Evolutionary conservation across 1,140 invertebrate genomes (phyloP).

Genomic region (Diploscapter pachys): DNA sequence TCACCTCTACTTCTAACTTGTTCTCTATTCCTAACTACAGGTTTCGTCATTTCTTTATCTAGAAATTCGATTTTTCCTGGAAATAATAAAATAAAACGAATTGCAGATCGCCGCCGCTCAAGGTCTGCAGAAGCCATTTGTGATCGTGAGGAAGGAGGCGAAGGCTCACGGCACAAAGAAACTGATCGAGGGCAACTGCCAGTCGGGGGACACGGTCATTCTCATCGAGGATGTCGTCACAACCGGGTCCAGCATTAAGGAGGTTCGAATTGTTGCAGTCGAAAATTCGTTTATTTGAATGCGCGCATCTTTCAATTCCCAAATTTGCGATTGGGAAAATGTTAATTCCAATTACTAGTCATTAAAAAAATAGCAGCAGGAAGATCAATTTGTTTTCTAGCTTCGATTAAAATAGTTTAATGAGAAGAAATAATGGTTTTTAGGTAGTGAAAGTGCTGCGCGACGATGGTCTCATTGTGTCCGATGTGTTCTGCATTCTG

Average conservation of each 20-base stretch:
- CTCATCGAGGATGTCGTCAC: slow-evolving; percentile 96
- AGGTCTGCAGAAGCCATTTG: slow-evolving; percentile 72
- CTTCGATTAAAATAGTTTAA: background rate
- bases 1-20: too few species aligned
- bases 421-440: background rate
- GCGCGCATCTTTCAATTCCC: too few species aligned
- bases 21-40: too few species aligned
- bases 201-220: slow-evolving; percentile 74
- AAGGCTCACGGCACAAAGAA: slow-evolving; percentile 95
- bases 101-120: slow-evolving; percentile 24
- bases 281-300: too few species aligned
- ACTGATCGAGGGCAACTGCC: slow-evolving; percentile 82
- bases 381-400: background rate
- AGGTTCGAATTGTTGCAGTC: too few species aligned
- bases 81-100: background rate
- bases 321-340: too few species aligned
- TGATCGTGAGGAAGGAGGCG: slow-evolving; percentile 77
- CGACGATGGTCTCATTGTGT: slow-evolving; percentile 66
- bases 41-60: too few species aligned
- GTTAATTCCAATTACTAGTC: too few species aligned
- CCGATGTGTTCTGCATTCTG: slow-evolving; percentile 78
- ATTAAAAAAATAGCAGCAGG: background rate
- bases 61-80: too few species aligned
- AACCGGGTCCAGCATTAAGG: slow-evolving; percentile 78
- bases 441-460: slow-evolving; percentile 18